Evolutionary conservation across 2,888 invertebrate genomes (phyloP), one percentile per base, ranked within the genome.

Genomic region (Itoplectis maculator): DNA sequence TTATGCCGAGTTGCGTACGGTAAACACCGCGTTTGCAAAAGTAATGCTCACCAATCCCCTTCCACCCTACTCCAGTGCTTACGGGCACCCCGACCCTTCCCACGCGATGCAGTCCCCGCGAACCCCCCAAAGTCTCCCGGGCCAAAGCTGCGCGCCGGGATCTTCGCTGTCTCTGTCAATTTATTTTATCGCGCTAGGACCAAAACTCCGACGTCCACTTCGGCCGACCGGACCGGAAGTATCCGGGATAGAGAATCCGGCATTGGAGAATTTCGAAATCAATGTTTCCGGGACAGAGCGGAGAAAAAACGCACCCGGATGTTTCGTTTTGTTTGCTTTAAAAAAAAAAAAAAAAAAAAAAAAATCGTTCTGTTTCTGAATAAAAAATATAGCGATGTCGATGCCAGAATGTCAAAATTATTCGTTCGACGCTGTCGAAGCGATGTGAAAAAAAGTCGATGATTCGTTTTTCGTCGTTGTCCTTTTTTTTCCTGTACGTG

Each of bases 1-100:
- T 88, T 86, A 83, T 82, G 83, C 80, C 80, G 84, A 80, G 73
- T 73, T 81, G 83, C 84, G 86, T 83, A 85, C 77, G 80, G 82
- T 85, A 87, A 88, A 87, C 86, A 85, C 74, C 73, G 51, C 54
- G 69, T 83, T 68, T 84, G 73, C 74, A 49, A 82, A 81, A 86
- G 85, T 85, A 85, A 85, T 86, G 84, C 83, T 70, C 76, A 83
- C 69, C 75, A 49, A 59, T 76, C 68, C 54, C 47, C 13, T n/a
- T n/a, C n/a, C n/a, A n/a, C n/a, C n/a, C n/a, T n/a, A n/a, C n/a
- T n/a, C 40, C 54, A 5, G 42, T n/a, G 59, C 61, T 78, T 73
- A 56, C 6, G 61, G 63, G n/a, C 56, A 15, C 23, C n/a, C n/a
- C 56, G 51, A 65, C 73, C 74, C 78, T 69, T 35, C 29, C 29